Percentiles rank a stretch among this genome's conserved stretches.
Conservation (phyloP, 2,113 vertebrate genomes). For the Periophthalmodon schlosseri region DNA sequence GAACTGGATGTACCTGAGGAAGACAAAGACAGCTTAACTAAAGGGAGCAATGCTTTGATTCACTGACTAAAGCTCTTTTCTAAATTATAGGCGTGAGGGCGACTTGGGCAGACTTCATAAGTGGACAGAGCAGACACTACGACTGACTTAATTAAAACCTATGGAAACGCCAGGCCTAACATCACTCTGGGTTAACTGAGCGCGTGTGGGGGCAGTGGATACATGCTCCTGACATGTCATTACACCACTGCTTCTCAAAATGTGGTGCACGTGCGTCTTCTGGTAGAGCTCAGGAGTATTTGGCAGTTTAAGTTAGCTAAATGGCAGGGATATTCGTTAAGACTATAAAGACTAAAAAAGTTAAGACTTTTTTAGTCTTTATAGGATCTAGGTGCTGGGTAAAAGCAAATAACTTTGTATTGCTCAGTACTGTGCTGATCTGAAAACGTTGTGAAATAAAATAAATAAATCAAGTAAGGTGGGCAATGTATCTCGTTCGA, state of each 20-base stretch:
- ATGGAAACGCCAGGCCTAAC: constrained; percentile 61
- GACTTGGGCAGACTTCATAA: constrained; percentile 60
- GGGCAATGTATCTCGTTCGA: no score
- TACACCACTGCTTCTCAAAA: constrained; percentile 42
- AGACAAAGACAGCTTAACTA: constrained; percentile 43
- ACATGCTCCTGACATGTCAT: constrained; percentile 57
- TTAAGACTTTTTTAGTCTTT: no score
- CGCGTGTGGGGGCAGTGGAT: constrained; percentile 38
- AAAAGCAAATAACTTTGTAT: neutral
- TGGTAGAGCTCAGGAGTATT: neutral
- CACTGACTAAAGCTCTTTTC: constrained; percentile 37
- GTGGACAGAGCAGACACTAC: constrained; percentile 65
- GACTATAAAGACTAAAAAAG: no score
- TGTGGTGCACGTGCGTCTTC: neutral
- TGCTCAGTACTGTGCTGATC: no score
- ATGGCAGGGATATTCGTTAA: no score
- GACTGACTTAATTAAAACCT: constrained; percentile 71
- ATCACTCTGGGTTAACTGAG: constrained; percentile 55
- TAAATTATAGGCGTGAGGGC: constrained; percentile 59
- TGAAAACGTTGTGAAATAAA: no score
- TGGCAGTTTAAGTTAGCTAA: neutral
- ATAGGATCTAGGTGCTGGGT: neutral
- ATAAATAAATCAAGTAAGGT: no score
- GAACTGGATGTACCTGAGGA: constrained; percentile 37
- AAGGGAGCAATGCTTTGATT: constrained; percentile 59